Conservation (phyloP, 2,888 invertebrate genomes). For the Lagria hirta region DNA sequence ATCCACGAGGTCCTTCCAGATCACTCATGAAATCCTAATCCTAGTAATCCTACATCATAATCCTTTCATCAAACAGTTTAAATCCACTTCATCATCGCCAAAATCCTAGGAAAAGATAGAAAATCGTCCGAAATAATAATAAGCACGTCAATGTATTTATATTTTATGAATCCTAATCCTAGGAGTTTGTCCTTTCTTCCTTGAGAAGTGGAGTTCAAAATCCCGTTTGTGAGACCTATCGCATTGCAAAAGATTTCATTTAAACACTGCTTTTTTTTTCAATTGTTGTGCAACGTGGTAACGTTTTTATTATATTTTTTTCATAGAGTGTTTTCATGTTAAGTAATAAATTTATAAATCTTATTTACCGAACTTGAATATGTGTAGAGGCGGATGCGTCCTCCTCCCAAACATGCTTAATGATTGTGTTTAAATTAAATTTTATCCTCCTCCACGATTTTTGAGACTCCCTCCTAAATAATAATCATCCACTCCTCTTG, state of each 20-base stretch:
- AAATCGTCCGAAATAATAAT: slow-evolving; percentile 10
- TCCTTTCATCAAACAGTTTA: slow-evolving; percentile 10
- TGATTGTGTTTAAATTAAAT: slow-evolving; percentile 15
- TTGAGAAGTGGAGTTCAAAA: slow-evolving; percentile 22
- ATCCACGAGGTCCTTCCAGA: slow-evolving; percentile 20
- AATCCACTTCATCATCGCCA: slow-evolving; percentile 23
- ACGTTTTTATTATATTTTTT: slow-evolving; percentile 6
- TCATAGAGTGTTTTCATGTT: slow-evolving; percentile 1
- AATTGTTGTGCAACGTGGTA: slow-evolving; percentile 10
- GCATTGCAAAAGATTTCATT: slow-evolving; percentile 29
- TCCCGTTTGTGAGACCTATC: slow-evolving; percentile 36
- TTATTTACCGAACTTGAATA: too few relatives aligned
- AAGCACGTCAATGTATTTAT: slow-evolving; percentile 2
- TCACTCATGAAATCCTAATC: slow-evolving; percentile 17
- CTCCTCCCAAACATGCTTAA: too few relatives aligned
- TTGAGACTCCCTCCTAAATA: slow-evolving; percentile 29
- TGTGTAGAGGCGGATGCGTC: too few relatives aligned
- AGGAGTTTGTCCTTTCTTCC: slow-evolving; percentile 24
- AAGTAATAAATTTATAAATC: slow-evolving; percentile 3
- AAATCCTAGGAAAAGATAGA: slow-evolving; percentile 26
- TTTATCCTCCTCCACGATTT: slow-evolving; percentile 26
- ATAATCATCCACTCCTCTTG: slow-evolving; percentile 35
- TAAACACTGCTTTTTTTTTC: slow-evolving; percentile 15
- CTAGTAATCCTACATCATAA: slow-evolving; percentile 20
- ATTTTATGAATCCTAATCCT: slow-evolving; percentile 21